Conservation (phyloP, 2,888 invertebrate species). For the Protonemura montana region DNA sequence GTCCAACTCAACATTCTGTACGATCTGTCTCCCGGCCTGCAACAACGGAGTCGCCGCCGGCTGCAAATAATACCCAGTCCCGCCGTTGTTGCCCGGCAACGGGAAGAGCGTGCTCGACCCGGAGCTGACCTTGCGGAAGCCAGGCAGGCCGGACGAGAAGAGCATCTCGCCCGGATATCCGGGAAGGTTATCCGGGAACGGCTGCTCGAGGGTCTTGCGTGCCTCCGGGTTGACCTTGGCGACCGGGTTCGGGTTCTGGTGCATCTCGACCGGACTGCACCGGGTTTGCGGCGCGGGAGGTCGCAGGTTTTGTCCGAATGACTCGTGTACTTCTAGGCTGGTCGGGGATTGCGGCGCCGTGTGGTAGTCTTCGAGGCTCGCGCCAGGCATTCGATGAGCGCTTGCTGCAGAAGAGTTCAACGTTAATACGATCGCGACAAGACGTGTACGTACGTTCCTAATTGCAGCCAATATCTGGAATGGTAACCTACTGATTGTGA, state of each 20-base stretch:
- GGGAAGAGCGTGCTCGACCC: slow-evolving; percentile 42
- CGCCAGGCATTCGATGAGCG: slow-evolving; percentile 40
- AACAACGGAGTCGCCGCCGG: slow-evolving; percentile 49
- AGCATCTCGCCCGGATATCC: not conserved
- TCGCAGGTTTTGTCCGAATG: slow-evolving; percentile 13
- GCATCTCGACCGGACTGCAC: not conserved
- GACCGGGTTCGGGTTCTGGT: not conserved
- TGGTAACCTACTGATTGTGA: no score
- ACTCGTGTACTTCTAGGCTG: not conserved
- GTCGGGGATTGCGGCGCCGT: slow-evolving; percentile 49
- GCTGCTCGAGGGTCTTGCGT: not conserved
- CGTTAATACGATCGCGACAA: not conserved
- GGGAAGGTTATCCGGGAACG: not conserved
- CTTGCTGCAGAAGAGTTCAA: not conserved
- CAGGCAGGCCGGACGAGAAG: slow-evolving; percentile 42
- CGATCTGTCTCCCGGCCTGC: slow-evolving; percentile 44
- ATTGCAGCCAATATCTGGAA: no score
- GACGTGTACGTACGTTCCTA: no score
- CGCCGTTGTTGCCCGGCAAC: slow-evolving; percentile 36
- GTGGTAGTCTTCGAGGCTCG: slow-evolving; percentile 48
- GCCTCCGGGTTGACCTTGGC: not conserved
- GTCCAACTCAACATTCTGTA: not conserved
- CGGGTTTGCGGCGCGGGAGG: not conserved
- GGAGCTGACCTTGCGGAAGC: slow-evolving; percentile 46
- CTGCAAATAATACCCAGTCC: slow-evolving; percentile 49